phyloP scores from a whole-genome alignment of 2,113 vertebrate genomes.

The Campylomormyrus numenius region DNA sequence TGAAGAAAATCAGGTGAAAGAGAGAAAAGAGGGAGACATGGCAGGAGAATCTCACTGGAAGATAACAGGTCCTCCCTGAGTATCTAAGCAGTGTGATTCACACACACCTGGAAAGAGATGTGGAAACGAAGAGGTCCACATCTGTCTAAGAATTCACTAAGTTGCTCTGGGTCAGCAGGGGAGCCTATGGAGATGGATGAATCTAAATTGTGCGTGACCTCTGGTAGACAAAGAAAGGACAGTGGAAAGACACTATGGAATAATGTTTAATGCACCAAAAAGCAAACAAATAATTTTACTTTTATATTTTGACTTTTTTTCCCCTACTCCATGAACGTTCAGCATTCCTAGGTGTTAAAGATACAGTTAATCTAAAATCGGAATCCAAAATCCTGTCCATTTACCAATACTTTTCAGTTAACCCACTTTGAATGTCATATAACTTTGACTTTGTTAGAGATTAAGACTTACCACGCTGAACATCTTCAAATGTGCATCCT shows the following conservation, averaged over 20 bases:
- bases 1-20: not conserved
- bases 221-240: conserved; percentile 17
- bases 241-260: not conserved
- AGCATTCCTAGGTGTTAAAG: not conserved
- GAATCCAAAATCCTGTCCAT: not conserved
- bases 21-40: not conserved
- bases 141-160: conserved; percentile 42
- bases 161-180: conserved; percentile 47
- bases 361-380: not conserved
- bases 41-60: not conserved
- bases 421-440: not conserved
- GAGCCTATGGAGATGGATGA: conserved; percentile 3
- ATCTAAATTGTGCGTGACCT: conserved; percentile 31
- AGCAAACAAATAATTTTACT: not conserved
- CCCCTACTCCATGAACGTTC: not conserved
- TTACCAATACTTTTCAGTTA: not conserved
- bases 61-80: not conserved
- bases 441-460: not conserved
- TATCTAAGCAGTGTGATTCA: not conserved
- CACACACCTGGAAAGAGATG: conserved; percentile 48
- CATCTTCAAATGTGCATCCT: conserved; percentile 27
- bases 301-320: not conserved
- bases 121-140: conserved; percentile 44
- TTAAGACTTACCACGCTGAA: conserved; percentile 41
- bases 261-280: not conserved